Evolutionary conservation across 2,888 invertebrate genomes (phyloP).

Genomic region (Teinopalpus imperialis): DNA sequence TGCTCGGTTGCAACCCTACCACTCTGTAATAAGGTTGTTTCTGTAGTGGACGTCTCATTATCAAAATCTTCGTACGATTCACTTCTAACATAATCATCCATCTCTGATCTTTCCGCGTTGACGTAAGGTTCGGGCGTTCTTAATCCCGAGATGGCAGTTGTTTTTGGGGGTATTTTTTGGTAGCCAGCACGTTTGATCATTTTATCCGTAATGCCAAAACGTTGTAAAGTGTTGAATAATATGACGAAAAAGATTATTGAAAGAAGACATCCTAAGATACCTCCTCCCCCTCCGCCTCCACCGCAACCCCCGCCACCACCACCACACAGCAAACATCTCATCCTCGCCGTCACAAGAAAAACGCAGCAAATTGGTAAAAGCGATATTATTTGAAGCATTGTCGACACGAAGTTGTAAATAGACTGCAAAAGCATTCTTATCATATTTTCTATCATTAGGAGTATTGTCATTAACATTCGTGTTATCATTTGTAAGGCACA

Average conservation of each 20-base stretch:
- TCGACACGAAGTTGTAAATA: constrained; percentile 65
- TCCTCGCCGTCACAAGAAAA: constrained; percentile 54
- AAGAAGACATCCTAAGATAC: constrained; percentile 49
- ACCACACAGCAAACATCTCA: constrained; percentile 65
- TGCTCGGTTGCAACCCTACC: constrained; percentile 6
- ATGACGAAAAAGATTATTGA: constrained; percentile 53
- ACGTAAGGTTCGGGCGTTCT: too few species aligned
- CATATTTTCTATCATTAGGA: constrained; percentile 67
- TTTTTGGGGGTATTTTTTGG: constrained; percentile 33
- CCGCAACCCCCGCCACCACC: constrained; percentile 61
- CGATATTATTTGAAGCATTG: constrained; percentile 60
- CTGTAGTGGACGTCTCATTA: constrained; percentile 4
- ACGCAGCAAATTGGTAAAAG: constrained; percentile 64
- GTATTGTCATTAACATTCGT: constrained; percentile 63
- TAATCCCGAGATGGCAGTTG: too few species aligned
- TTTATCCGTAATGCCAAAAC: constrained; percentile 60
- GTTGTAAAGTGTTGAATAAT: constrained; percentile 58
- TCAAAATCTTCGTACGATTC: constrained; percentile 8
- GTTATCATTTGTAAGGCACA: constrained; percentile 66
- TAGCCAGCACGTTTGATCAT: constrained; percentile 64
- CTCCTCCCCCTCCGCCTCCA: constrained; percentile 57
- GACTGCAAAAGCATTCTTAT: constrained; percentile 65
- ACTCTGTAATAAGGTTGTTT: too few species aligned
- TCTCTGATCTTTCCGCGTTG: too few species aligned
- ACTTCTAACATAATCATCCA: too few species aligned